Evolutionary conservation across 2,888 invertebrate genomes (phyloP).

Genomic region (Ctenicera cuprea): DNA sequence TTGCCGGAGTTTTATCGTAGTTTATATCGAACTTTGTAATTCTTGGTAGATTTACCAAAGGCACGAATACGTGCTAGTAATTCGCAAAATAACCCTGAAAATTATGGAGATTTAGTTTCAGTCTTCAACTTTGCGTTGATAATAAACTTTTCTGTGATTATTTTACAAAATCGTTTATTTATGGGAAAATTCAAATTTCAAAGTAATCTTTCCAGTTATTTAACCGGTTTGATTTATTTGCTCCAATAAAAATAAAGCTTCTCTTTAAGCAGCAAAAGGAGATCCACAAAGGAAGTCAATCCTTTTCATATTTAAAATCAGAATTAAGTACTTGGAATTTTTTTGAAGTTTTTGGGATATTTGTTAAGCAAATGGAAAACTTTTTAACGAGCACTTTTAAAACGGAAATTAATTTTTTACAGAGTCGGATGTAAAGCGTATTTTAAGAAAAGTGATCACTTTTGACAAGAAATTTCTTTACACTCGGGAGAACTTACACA

Average conservation of each 20-base stretch:
- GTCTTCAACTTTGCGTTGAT: conserved; percentile 9
- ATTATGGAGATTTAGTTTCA: conserved; percentile 29
- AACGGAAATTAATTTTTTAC: conserved; percentile 13
- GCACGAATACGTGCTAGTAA: conserved; percentile 26
- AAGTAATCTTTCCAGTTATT: too few relatives aligned
- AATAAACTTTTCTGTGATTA: neutral
- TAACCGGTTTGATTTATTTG: neutral
- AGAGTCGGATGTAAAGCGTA: neutral
- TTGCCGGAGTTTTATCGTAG: conserved; percentile 41
- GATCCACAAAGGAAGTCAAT: neutral
- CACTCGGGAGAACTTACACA: too few relatives aligned
- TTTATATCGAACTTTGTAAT: conserved; percentile 44
- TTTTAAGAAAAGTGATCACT: neutral
- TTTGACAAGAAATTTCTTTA: neutral
- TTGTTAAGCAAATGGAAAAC: conserved; percentile 7
- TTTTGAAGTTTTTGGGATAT: neutral
- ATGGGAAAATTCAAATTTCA: too few relatives aligned
- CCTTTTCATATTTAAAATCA: neutral
- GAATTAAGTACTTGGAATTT: neutral
- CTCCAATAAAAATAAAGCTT: neutral
- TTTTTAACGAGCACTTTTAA: conserved; percentile 13
- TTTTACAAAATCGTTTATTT: neutral
- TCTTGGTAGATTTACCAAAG: conserved; percentile 35
- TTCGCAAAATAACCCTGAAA: conserved; percentile 24
- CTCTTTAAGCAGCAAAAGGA: neutral